Percentiles rank a stretch among this genome's conserved stretches.
phyloP scores from a whole-genome alignment of 2,113 vertebrate species.

The Erinaceus europaeus region DNA sequence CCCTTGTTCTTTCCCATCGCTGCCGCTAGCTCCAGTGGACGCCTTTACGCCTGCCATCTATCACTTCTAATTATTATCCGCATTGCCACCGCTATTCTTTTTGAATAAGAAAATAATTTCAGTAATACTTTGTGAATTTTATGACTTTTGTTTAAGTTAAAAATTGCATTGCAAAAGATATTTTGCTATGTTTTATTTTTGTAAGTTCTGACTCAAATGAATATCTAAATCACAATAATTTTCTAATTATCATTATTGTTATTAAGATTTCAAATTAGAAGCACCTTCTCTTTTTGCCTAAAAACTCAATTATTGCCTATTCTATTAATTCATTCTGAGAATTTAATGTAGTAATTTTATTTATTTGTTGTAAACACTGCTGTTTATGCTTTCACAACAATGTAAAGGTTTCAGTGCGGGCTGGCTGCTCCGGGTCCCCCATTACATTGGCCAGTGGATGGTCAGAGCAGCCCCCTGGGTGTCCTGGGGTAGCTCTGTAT shows the following conservation, averaged over 20 bases:
- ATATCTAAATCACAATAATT: conserved; percentile 17
- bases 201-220: background rate
- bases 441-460: no score
- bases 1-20: background rate
- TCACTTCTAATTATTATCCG: background rate
- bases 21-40: background rate
- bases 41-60: background rate
- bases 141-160: background rate
- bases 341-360: background rate
- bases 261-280: conserved; percentile 9
- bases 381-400: background rate
- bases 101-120: background rate
- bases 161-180: conserved; percentile 2
- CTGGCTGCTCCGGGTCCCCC: no score
- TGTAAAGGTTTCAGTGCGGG: conserved; percentile 12
- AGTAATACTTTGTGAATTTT: conserved; percentile 1
- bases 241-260: conserved; percentile 18
- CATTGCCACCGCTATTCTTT: background rate
- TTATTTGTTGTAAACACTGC: background rate
- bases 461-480: no score
- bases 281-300: background rate
- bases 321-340: background rate
- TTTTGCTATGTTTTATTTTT: background rate
- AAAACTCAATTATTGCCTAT: background rate
- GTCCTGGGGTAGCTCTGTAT: no score